Base-by-base conservation (phyloP, 2,113 vertebrate genomes). In the Thymallus thymallus region DNA sequence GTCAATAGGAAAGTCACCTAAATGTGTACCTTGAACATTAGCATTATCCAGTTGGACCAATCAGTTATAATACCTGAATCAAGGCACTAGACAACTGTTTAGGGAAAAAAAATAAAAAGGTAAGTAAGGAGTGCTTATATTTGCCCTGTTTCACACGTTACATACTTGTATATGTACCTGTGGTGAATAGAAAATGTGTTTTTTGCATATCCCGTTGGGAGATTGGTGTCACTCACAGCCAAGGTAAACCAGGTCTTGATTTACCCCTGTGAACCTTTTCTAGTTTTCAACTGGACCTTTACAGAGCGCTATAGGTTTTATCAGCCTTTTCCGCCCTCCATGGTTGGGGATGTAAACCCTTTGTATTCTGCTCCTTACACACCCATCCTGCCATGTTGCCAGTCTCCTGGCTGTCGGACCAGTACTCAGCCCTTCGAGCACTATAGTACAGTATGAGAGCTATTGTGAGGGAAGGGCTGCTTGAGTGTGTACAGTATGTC, bases 371-470 rank as follows among this genome's bases (percentile, higher is more conserved):
- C 10, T 60, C n/a, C 18, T 60, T 60, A n/a, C 56, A 60, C n/a
- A n/a, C n/a, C 56, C 56, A 22, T 2, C 18, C 6, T 60, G 56
- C 56, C 56, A 60, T 60, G 18, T 76, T 82, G 82, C 80, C 77
- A 80, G 76, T 74, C n/a, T 32, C 67, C 72, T 60, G 60, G 66
- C 62, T 29, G 29, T 64, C 46, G 12, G 66, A 26, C 75, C 75
- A n/a, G 20, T 51, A 67, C 66, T 75, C 66, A 61, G 32, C 70
- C 63, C 63, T 46, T 48, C 26, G 72, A 74, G 71, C 83, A 82
- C 82, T 79, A 85, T 80, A 73, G 63, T 55, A 81, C 26, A 73
- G 9, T 62, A 45, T 46, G 45, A 16, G 51, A 18, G 18, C 2
- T 7, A 10, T 41, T n/a, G 56, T 22, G 56, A 55, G 51, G 51